These are phyloP conservation scores for Caenorhabditis sp. DNA, from an alignment of 2,888 invertebrate genomes.

Conservation along the genomic window DNA sequence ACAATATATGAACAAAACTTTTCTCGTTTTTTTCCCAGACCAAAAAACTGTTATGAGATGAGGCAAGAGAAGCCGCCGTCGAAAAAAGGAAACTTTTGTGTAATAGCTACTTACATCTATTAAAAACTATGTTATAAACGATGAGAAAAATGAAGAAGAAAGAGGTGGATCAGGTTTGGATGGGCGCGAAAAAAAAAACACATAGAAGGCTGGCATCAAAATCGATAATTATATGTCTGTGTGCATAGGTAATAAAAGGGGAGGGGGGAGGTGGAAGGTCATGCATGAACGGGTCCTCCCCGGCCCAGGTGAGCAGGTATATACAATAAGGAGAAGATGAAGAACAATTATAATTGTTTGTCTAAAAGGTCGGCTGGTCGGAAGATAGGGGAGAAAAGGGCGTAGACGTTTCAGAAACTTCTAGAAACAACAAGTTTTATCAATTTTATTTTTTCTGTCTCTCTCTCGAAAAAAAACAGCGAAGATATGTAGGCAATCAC, in stretches of 20 bases:
- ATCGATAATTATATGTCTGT: neutral
- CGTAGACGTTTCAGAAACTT: neutral
- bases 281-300: constrained; percentile 2
- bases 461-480: too few relatives aligned
- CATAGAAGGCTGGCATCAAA: too few relatives aligned
- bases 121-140: neutral
- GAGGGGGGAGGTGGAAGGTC: neutral
- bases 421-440: too few relatives aligned
- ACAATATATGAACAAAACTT: too few relatives aligned
- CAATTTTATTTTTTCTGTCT: too few relatives aligned
- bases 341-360: constrained; percentile 3
- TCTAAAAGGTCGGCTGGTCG: neutral
- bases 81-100: too few relatives aligned
- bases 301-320: neutral
- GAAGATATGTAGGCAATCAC: too few relatives aligned
- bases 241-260: constrained; percentile 12
- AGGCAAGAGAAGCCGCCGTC: too few relatives aligned
- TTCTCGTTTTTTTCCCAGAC: too few relatives aligned
- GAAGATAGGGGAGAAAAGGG: constrained; percentile 3
- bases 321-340: neutral
- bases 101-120: neutral
- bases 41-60: too few relatives aligned
- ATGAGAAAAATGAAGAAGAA: too few relatives aligned
- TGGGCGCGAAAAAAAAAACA: neutral
- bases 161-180: neutral